Percentiles rank a stretch among this genome's conserved stretches.
These are phyloP conservation scores for Anabas testudineus DNA, from an alignment of 2,797 vertebrate species.

Conservation along the genomic window DNA sequence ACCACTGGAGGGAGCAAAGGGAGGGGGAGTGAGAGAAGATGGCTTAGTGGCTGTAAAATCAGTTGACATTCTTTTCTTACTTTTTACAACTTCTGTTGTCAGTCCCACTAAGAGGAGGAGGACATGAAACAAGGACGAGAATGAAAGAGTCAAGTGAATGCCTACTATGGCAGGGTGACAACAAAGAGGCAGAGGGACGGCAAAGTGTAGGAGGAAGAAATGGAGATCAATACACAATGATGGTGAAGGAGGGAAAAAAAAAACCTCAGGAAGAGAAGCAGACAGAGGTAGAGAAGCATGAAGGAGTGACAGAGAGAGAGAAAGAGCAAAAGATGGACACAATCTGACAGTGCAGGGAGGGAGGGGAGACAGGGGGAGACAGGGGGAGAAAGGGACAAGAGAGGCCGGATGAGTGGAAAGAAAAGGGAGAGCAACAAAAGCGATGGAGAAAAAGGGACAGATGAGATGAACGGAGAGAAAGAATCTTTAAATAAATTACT, in stretches of 20 bases:
- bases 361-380: conserved; percentile 4
- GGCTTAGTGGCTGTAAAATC: conserved; percentile 61
- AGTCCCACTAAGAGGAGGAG: conserved; percentile 43
- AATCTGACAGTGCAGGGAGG: conserved; percentile 61
- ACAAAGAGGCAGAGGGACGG: conserved; percentile 59
- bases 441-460: conserved; percentile 59
- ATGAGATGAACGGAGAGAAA: conserved; percentile 67
- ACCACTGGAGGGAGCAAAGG: conserved; percentile 51
- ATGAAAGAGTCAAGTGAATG: conserved; percentile 63
- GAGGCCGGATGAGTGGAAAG: conserved; percentile 55
- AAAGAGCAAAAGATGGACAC: conserved; percentile 67
- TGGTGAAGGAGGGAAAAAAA: conserved; percentile 25
- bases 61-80: conserved; percentile 36
- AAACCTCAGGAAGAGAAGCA: conserved; percentile 37
- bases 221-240: conserved; percentile 62
- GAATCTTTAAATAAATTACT: conserved; percentile 88
- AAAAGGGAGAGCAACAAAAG: conserved; percentile 75
- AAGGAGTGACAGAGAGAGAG: conserved; percentile 61
- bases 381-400: conserved; percentile 25
- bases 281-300: conserved; percentile 60
- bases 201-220: conserved; percentile 62
- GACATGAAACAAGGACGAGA: conserved; percentile 56
- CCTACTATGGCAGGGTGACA: conserved; percentile 52
- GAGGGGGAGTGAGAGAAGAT: conserved; percentile 46
- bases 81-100: conserved; percentile 61